Evolutionary conservation across 2,113 vertebrate species (phyloP), one percentile per base, ranked within the genome.

Genomic region (Centrocercus urophasianus): DNA sequence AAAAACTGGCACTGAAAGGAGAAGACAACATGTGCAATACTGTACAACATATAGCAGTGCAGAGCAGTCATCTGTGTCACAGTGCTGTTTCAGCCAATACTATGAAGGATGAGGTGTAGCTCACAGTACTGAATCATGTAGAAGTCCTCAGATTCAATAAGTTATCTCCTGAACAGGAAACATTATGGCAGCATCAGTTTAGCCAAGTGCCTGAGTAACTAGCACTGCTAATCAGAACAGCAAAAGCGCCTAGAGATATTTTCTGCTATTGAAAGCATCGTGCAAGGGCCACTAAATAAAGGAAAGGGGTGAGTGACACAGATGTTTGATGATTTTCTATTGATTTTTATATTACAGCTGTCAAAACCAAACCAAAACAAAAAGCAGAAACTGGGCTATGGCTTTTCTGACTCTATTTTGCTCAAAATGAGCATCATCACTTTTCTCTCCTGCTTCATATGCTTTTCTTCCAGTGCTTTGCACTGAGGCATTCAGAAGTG

Each of bases 11-110:
- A 38, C 38, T 54, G 43, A 43, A 42, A 63, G 69, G 14, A 47
- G 42, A 72, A 72, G 88, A n/a, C 14, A 74, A 56, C 42, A 66
- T 74, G 12, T 67, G 50, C 32, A 48, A 10, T n/a, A 28, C 42
- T 36, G n/a, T 43, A 47, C 18, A 38, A 4, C 20, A 32, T 28
- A 24, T 10, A 75, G 56, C 0, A 0, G 66, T 52, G 32, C 34
- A 75, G 61, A 50, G 73, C 11, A 11, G 21, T 63, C 65, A 65
- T 86, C 83, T 82, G 63, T 61, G 59, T 54, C n/a, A 42, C 25
- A 30, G 8, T 30, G 42, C 19, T 59, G 6, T 47, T 72, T 61
- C 47, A 77, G 42, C 30, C 59, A 65, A 1, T 5, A 6, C 20
- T 17, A 27, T 50, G 60, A 69, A 85, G 21, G 18, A 13, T 15